phyloP scores from a whole-genome alignment of 2,113 vertebrate genomes.

The Tragelaphus imberbis region DNA sequence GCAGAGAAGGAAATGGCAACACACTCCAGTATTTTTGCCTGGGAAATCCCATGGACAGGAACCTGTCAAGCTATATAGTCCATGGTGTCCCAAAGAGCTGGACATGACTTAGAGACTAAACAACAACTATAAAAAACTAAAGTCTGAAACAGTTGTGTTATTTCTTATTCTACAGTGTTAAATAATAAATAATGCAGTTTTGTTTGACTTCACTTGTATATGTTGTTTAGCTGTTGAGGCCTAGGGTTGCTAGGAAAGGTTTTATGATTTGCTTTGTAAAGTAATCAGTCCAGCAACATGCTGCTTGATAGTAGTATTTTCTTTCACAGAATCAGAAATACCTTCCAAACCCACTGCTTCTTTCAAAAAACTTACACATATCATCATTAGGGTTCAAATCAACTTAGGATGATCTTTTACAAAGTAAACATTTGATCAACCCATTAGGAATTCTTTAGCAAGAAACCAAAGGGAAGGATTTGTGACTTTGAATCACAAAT shows the following conservation, averaged over 20 bases:
- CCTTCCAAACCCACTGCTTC: neutral
- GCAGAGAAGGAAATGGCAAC: neutral
- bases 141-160: neutral
- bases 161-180: neutral
- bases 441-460: neutral
- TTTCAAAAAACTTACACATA: neutral
- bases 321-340: neutral
- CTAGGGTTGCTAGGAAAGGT: neutral
- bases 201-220: neutral
- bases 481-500: neutral
- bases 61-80: neutral
- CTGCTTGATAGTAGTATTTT: neutral
- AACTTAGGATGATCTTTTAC: neutral
- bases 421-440: neutral
- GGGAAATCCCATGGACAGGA: neutral
- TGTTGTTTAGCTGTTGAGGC: neutral
- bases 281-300: neutral
- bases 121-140: neutral
- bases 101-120: neutral
- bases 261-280: neutral
- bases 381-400: neutral
- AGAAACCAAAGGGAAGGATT: neutral
- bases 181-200: neutral
- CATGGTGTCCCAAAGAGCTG: neutral
- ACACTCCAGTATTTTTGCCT: neutral